Percentiles rank a stretch among this genome's conserved stretches.
Conservation (phyloP, 2,113 vertebrate genomes). For the Odontesthes bonariensis region DNA sequence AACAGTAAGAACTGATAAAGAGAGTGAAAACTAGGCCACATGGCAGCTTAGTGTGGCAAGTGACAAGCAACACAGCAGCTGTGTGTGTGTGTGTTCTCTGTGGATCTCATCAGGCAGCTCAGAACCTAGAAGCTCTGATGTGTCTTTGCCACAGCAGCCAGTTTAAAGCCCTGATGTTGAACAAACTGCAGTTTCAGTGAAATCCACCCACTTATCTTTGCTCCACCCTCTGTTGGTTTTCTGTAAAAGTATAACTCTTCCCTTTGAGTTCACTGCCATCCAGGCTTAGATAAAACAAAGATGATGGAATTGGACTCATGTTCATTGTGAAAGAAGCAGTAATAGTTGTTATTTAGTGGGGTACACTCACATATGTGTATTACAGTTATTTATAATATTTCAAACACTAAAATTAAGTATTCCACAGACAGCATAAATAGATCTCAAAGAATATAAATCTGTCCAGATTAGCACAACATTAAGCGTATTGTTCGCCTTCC, state of each 20-base stretch:
- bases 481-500: too few relatives aligned
- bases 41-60: constrained; percentile 9
- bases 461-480: too few relatives aligned
- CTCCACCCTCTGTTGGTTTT: constrained; percentile 28
- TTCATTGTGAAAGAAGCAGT: too few relatives aligned
- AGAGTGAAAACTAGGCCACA: constrained; percentile 37
- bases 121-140: constrained; percentile 29
- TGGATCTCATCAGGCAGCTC: constrained; percentile 55
- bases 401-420: too few relatives aligned
- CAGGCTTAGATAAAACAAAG: too few relatives aligned
- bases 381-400: too few relatives aligned
- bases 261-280: too few relatives aligned
- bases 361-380: too few relatives aligned
- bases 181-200: background rate
- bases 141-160: constrained; percentile 36
- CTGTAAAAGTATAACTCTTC: background rate
- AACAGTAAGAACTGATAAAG: background rate
- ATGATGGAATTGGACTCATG: too few relatives aligned
- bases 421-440: too few relatives aligned
- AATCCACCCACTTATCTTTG: background rate
- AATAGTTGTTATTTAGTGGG: background rate
- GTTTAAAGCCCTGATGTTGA: background rate
- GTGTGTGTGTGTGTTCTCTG: constrained; percentile 40
- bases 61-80: background rate
- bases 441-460: too few relatives aligned